phyloP scores from a whole-genome alignment of 2,888 invertebrate genomes.

The Trisateles emortualis region DNA sequence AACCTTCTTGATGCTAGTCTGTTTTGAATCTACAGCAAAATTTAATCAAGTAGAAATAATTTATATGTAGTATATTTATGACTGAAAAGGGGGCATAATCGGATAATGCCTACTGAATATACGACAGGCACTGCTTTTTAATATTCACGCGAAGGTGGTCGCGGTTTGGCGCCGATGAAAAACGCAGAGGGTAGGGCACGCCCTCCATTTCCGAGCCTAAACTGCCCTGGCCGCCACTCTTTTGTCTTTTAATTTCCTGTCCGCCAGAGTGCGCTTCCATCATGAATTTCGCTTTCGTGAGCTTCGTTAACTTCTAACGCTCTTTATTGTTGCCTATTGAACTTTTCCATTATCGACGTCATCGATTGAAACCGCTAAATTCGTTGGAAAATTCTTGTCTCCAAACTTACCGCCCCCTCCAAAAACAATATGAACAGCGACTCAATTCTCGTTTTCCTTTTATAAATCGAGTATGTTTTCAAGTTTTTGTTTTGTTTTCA shows the following conservation, averaged over 20 bases:
- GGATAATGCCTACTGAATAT: slow-evolving; percentile 24
- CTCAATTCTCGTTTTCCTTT: slow-evolving; percentile 69
- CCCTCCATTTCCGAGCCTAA: slow-evolving; percentile 81
- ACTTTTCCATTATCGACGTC: slow-evolving; percentile 83
- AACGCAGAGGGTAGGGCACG: slow-evolving; percentile 66
- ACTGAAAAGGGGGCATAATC: slow-evolving; percentile 9
- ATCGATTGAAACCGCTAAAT: slow-evolving; percentile 83
- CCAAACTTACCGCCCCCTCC: slow-evolving; percentile 58
- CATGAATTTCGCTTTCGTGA: slow-evolving; percentile 83
- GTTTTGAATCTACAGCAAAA: neutral
- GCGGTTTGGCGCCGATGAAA: slow-evolving; percentile 65
- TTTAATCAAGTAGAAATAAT: slow-evolving; percentile 1
- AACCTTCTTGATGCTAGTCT: neutral
- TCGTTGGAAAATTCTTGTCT: slow-evolving; percentile 76
- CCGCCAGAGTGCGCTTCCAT: slow-evolving; percentile 76
- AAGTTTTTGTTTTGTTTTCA: slow-evolving; percentile 68
- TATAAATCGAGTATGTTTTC: slow-evolving; percentile 70
- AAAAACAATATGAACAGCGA: slow-evolving; percentile 64
- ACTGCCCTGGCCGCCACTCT: slow-evolving; percentile 80
- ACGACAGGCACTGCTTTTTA: slow-evolving; percentile 45
- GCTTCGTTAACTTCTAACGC: slow-evolving; percentile 84
- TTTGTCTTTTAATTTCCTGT: slow-evolving; percentile 87
- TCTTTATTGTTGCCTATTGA: slow-evolving; percentile 84
- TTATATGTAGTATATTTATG: neutral
- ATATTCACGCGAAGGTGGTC: slow-evolving; percentile 62